Conservation (phyloP, 2,113 vertebrate species). For the Hylia prasina region DNA sequence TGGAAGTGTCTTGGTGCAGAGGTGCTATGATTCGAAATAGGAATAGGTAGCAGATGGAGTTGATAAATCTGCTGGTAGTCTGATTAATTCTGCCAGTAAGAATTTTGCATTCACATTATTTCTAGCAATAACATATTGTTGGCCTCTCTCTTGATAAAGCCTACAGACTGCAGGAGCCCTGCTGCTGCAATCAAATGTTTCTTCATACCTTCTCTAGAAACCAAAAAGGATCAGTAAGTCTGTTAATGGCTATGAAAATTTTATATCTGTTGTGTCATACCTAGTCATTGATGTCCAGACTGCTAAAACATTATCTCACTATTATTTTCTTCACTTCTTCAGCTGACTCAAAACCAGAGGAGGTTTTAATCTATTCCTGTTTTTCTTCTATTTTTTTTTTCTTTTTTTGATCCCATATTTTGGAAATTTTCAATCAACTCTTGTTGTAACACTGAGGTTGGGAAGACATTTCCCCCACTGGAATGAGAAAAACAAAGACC, state of each 20-base stretch:
- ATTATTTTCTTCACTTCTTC: neutral
- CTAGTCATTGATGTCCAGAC: neutral
- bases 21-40: neutral
- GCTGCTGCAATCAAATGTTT: neutral
- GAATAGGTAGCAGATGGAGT: neutral
- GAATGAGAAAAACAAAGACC: neutral
- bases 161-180: neutral
- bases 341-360: neutral
- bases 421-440: neutral
- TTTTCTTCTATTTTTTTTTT: fast-evolving
- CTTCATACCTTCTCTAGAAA: neutral
- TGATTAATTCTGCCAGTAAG: slow-evolving; percentile 1
- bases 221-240: neutral
- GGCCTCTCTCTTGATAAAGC: neutral
- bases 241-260: neutral
- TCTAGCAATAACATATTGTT: neutral
- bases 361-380: neutral
- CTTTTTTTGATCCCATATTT: neutral
- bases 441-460: neutral
- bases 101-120: neutral
- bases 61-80: neutral
- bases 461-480: neutral
- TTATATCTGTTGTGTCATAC: neutral
- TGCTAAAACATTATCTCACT: neutral
- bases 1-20: neutral